Percentiles rank a stretch among this genome's conserved stretches.
Conservation (phyloP, 1,140 invertebrate species). For the Eriosoma lanigerum region DNA sequence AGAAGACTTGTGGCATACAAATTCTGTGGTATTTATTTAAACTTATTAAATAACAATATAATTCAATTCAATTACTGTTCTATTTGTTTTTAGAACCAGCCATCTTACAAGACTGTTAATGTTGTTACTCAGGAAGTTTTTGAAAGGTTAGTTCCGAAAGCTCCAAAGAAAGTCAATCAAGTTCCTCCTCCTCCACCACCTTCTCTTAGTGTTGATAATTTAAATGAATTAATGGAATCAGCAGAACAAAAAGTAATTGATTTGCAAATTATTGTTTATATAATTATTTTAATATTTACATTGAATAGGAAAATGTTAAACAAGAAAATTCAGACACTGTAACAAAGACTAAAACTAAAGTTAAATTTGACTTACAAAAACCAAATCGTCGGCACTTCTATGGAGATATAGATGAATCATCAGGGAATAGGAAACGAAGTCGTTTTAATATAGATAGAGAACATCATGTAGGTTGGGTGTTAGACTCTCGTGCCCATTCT, state of each 20-base stretch:
- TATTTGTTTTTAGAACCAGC: slow-evolving; percentile 55
- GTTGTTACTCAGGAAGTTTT: slow-evolving; percentile 87
- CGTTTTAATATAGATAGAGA: slow-evolving; percentile 90
- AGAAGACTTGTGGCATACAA: slow-evolving; percentile 65
- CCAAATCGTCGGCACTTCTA: slow-evolving; percentile 42
- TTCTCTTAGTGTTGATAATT: slow-evolving; percentile 52
- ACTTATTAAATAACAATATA: slow-evolving; percentile 44
- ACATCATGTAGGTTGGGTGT: slow-evolving; percentile 95
- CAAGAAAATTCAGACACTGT: slow-evolving; percentile 2
- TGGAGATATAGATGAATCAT: slow-evolving; percentile 49
- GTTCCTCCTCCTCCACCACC: slow-evolving; percentile 77
- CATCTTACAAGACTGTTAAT: slow-evolving; percentile 82
- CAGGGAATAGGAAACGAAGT: slow-evolving; percentile 63
- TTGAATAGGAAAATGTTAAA: slow-evolving; percentile 68
- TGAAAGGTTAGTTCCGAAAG: slow-evolving; percentile 73
- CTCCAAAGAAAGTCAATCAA: slow-evolving; percentile 66
- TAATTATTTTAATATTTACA: slow-evolving; percentile 1
- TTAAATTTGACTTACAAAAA: slow-evolving; percentile 36
- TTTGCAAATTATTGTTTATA: background rate
- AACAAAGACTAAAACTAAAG: slow-evolving; percentile 60
- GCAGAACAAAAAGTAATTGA: slow-evolving; percentile 45
- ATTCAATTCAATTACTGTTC: background rate
- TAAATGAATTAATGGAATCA: slow-evolving; percentile 46
- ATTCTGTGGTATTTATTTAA: slow-evolving; percentile 55
- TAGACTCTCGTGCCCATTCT: slow-evolving; percentile 80